These are phyloP conservation scores for Erebia aethiops DNA, from an alignment of 2,888 invertebrate genomes.

Conservation along the genomic window DNA sequence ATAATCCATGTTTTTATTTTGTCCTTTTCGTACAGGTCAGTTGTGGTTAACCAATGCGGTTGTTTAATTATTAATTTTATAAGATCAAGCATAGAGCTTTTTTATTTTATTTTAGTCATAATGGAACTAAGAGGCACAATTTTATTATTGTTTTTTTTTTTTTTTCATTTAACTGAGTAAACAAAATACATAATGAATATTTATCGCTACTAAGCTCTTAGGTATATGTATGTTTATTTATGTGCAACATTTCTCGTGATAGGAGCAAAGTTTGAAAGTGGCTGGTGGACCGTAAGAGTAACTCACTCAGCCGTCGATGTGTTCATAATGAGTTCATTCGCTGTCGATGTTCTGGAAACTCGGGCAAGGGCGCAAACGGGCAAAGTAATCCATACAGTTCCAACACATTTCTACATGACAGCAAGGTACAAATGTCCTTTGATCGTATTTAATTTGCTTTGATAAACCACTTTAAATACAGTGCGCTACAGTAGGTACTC, in stretches of 20 bases:
- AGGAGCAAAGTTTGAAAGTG: slow-evolving; percentile 68
- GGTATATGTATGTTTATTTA: slow-evolving; percentile 34
- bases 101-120: no score
- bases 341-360: slow-evolving; percentile 71
- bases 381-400: neutral
- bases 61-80: no score
- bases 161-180: neutral
- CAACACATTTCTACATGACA: neutral
- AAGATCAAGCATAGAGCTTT: no score
- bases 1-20: no score
- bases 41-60: no score
- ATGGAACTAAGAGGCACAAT: no score
- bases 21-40: no score
- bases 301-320: slow-evolving; percentile 61
- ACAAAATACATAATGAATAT: neutral
- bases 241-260: slow-evolving; percentile 43
- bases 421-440: slow-evolving; percentile 3
- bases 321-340: slow-evolving; percentile 65
- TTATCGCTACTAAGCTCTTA: slow-evolving; percentile 4
- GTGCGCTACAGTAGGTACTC: neutral
- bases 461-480: neutral
- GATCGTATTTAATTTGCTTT: slow-evolving; percentile 6
- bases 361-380: slow-evolving; percentile 63
- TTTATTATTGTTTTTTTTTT: no score
- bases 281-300: slow-evolving; percentile 66